Evolutionary conservation across 2,888 invertebrate species (phyloP).

Genomic region (Mylabris sibirica): DNA sequence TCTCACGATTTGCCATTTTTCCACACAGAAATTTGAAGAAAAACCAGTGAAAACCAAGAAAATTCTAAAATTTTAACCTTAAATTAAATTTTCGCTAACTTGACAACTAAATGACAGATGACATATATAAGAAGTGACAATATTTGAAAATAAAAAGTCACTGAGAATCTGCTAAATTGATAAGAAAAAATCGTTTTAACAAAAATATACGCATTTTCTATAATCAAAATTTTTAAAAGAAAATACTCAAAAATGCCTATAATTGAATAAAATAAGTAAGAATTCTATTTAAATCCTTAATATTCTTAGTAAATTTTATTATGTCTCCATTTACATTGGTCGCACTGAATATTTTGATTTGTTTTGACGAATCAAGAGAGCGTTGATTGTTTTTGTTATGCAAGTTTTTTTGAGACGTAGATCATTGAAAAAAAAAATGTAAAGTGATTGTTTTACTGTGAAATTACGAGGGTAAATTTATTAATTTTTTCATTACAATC

Average conservation of each 20-base stretch:
- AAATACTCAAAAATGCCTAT: background rate
- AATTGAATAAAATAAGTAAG: background rate
- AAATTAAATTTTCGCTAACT: background rate
- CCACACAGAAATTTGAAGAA: background rate
- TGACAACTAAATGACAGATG: background rate
- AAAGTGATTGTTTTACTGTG: background rate
- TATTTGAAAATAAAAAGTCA: background rate
- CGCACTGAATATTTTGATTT: background rate
- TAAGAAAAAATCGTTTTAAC: too few relatives aligned
- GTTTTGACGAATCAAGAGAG: background rate
- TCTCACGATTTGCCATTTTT: background rate
- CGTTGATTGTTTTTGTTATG: background rate
- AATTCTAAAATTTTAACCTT: background rate
- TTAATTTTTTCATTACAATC: background rate
- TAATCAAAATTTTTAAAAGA: background rate
- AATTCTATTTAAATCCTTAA: background rate
- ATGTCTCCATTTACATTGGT: background rate
- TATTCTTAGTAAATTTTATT: background rate
- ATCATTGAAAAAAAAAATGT: background rate
- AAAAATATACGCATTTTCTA: background rate
- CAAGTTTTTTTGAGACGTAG: constrained; percentile 7
- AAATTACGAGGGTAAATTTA: background rate
- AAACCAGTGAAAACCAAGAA: background rate
- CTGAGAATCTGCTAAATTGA: background rate
- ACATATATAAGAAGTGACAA: background rate